Conservation (phyloP, 2,797 vertebrate genomes). For the Trematomus bernacchii region DNA sequence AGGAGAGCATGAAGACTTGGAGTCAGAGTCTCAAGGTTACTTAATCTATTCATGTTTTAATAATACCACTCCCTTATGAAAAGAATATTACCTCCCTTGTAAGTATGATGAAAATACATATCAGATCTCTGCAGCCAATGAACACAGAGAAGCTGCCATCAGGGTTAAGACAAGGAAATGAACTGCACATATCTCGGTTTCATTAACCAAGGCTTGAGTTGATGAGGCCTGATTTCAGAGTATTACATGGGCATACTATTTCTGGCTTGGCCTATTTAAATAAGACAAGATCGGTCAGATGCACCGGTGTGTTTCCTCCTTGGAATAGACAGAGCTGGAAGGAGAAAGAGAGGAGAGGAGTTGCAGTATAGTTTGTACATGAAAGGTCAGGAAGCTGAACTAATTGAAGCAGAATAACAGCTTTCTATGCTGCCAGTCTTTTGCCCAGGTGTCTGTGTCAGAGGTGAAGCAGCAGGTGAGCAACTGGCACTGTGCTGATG, state of each 20-base stretch:
- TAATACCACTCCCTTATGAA: constrained; percentile 73
- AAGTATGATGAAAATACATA: constrained; percentile 75
- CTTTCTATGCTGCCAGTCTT: constrained; percentile 25
- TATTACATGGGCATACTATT: constrained; percentile 52
- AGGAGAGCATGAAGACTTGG: constrained; percentile 66
- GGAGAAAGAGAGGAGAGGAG: constrained; percentile 3
- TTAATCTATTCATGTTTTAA: constrained; percentile 81
- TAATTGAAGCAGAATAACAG: constrained; percentile 13
- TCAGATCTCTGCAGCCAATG: constrained; percentile 56
- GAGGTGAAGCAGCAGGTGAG: constrained; percentile 73
- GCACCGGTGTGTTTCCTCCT: constrained; percentile 39
- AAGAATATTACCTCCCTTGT: constrained; percentile 71
- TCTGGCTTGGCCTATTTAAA: constrained; percentile 65
- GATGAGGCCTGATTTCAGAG: constrained; percentile 61
- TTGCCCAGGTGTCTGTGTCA: constrained; percentile 62
- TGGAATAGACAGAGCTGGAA: constrained; percentile 31
- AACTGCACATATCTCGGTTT: constrained; percentile 56
- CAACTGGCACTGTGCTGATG: constrained; percentile 47
- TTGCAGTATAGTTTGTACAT: neutral
- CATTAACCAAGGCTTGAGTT: constrained; percentile 52
- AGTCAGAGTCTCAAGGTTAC: constrained; percentile 83
- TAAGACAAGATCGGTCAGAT: constrained; percentile 53
- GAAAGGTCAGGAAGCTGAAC: constrained; percentile 11
- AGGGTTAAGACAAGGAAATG: constrained; percentile 68
- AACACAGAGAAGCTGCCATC: constrained; percentile 49